Conservation (phyloP, 2,113 vertebrate species). For the Hippocampus guttulatus region DNA sequence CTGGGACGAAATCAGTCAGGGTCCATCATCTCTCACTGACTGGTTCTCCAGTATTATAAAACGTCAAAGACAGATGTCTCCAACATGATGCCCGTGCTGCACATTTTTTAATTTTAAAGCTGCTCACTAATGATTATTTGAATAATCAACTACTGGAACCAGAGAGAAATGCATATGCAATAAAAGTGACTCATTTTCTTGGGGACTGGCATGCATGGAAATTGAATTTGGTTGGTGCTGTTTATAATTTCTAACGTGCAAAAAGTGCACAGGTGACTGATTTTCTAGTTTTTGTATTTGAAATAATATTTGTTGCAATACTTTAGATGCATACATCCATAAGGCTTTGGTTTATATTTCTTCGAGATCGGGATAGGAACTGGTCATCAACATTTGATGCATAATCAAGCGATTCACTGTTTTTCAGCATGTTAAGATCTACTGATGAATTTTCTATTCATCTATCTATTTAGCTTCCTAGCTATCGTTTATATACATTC, state of each 20-base stretch:
- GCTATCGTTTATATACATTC: not conserved
- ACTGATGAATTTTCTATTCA: too few relatives aligned
- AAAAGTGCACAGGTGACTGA: not conserved
- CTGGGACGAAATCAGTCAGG: slow-evolving; percentile 31
- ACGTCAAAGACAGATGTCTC: too few relatives aligned
- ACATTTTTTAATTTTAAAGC: too few relatives aligned
- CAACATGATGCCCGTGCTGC: too few relatives aligned
- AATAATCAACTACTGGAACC: too few relatives aligned
- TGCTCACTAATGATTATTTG: too few relatives aligned
- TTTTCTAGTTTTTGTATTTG: not conserved
- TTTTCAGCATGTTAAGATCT: not conserved
- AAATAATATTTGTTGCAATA: not conserved
- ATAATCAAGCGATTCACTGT: not conserved
- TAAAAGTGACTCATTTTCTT: too few relatives aligned
- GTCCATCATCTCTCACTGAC: slow-evolving; percentile 18
- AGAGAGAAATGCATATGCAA: too few relatives aligned
- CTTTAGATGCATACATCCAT: too few relatives aligned
- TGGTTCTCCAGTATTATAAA: not conserved
- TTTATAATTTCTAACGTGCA: not conserved
- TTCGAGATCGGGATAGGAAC: not conserved
- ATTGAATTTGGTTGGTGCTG: not conserved
- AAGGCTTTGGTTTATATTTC: not conserved
- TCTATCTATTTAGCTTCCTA: not conserved
- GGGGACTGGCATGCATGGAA: not conserved
- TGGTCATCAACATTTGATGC: not conserved